These are phyloP conservation scores for Odobenus rosmarus DNA, from an alignment of 2,113 vertebrate genomes.

Conservation along the genomic window DNA sequence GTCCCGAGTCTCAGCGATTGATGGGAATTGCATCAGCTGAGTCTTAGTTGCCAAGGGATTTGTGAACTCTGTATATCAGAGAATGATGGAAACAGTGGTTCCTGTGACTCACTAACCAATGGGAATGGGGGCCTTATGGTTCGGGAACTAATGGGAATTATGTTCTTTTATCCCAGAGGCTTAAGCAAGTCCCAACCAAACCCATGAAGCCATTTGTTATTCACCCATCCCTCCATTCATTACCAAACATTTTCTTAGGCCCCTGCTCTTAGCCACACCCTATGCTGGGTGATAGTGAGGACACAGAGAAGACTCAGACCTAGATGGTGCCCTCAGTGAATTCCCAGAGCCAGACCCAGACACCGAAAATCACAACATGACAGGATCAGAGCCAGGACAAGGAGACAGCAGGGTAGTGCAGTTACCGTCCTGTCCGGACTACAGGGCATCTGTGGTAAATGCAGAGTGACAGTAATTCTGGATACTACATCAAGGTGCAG, in stretches of 20 bases:
- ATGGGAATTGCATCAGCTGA: neutral
- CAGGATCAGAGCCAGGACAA: neutral
- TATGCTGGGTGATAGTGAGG: neutral
- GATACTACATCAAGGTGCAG: neutral
- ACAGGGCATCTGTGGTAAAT: neutral
- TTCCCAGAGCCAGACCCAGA: slow-evolving; percentile 31
- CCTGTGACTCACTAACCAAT: neutral
- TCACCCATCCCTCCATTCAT: neutral
- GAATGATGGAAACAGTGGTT: neutral
- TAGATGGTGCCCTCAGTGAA: neutral
- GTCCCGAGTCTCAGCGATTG: too few relatives aligned
- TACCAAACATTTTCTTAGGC: neutral
- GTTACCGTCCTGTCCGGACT: neutral
- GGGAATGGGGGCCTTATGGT: neutral
- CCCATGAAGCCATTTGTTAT: neutral
- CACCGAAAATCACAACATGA: neutral
- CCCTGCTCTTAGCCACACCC: neutral
- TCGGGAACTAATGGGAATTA: neutral
- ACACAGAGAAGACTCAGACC: slow-evolving; percentile 39
- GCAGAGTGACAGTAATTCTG: neutral
- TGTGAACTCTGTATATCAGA: neutral
- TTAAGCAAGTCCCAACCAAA: neutral
- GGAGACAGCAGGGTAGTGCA: neutral
- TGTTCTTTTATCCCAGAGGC: neutral
- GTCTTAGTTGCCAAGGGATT: neutral